Base-by-base conservation (phyloP, 2,888 invertebrate species). In the Melanchra persicariae region DNA sequence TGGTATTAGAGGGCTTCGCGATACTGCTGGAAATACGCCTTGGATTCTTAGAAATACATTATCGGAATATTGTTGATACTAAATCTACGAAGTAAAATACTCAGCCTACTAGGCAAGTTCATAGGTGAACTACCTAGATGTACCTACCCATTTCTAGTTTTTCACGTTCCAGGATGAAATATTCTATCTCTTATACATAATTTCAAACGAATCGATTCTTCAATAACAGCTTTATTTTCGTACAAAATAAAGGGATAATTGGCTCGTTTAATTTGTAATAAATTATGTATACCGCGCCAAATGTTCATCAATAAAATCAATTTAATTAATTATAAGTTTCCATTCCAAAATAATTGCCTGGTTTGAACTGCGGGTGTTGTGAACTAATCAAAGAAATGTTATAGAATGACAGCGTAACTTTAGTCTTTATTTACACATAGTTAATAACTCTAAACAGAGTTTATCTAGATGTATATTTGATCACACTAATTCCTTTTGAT, bases 401-500 rank as follows among this genome's bases (percentile, higher is more conserved):
- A 22, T 65, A 24, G 40, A 61, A 80, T 61, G 52, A 61, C 49
- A 60, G 45, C 37, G 40, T 19, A 67, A 57, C 52, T 45, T 22
- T 26, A 37, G 26, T 52, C 8, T 43, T 72, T 71, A 40, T 45
- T 12, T 57, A 55, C 66, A 67, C 37, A 62, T 54, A 45, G 17
- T 37, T 61, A 77, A 78, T 59, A 62, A 24, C 19, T 61, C 17
- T n/a, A 58, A 65, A 61, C 22, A 58, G 6, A 55, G 24, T 49
- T 60, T 68, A 43, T 59, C 24, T 66, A 51, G 30, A 55, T 64
- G 17, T 62, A 63, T 61, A 64, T 71, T 71, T 81, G 63, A 64
- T 63, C 60, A 37, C 60, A 63, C 67, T 72, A 81, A 81, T 79
- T 81, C 68, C 52, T 72, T 79, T 64, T 73, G 67, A 81, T 81